These are phyloP conservation scores for Mnemiopsis leidyi DNA, from an alignment of 37 sponge, comb jelly and placozoan genomes.

Conservation along the genomic window DNA sequence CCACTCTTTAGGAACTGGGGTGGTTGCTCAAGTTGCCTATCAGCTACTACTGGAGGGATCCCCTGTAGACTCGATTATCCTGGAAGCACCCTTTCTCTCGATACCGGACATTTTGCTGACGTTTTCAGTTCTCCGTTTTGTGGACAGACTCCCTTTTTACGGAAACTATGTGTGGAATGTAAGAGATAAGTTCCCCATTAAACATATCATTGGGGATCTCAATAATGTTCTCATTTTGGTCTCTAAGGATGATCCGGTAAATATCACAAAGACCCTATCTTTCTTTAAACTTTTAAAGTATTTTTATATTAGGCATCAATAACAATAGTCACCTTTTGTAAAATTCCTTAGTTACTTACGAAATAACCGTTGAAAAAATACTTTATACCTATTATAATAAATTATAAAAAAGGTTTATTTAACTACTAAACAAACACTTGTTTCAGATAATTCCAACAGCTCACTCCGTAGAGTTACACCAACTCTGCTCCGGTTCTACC, in stretches of 20 bases:
- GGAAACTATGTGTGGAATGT: neutral
- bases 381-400: too few relatives aligned
- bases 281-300: too few relatives aligned
- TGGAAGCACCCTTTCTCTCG: slow-evolving; percentile 19
- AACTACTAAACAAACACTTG: too few relatives aligned
- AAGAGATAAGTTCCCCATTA: neutral
- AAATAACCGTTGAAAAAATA: too few relatives aligned
- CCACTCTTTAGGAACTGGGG: slow-evolving; percentile 2
- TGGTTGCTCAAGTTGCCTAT: neutral
- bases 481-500: too few relatives aligned
- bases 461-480: too few relatives aligned
- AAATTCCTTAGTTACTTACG: too few relatives aligned
- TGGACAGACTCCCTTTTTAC: neutral
- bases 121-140: neutral
- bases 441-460: too few relatives aligned
- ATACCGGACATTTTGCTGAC: neutral
- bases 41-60: neutral
- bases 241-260: slow-evolving; percentile 5
- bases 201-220: neutral
- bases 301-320: too few relatives aligned
- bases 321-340: too few relatives aligned
- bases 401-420: too few relatives aligned
- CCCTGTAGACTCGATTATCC: neutral
- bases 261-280: too few relatives aligned
- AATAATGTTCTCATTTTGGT: neutral